Evolutionary conservation across 2,797 vertebrate species (phyloP), one percentile per base, ranked within the genome.

Genomic region (Peromyscus aztecus): DNA sequence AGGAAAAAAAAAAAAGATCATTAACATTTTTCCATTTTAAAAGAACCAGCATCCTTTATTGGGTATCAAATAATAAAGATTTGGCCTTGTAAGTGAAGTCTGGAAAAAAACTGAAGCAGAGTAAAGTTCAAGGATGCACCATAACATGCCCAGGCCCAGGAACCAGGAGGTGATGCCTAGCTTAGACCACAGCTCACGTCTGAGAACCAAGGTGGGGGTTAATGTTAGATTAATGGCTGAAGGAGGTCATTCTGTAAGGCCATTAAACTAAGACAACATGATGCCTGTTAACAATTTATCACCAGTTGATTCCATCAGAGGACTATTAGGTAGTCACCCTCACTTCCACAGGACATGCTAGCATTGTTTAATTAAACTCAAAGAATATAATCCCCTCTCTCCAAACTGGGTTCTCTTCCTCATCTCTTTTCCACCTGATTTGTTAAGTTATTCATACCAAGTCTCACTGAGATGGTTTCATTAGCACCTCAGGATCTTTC

Each of bases 1-100:
- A 98, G 98, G 6, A 21, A 69, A 37, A 40, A 34, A 46, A 46
- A 49, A 52, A 98, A 99, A 97, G 97, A 97, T 97, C 98, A 98
- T 99, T 92, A 99, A 99, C 98, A 98, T 98, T 99, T 99, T 99
- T 97, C 52, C 81, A 97, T 98, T 98, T 98, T 97, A 94, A 98
- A 95, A 94, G 43, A 93, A 59, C 95, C 80, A 98, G 92, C 63
- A 98, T 98, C 98, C 98, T 98, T 98, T 98, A 97, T 94, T 91
- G 96, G 98, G 97, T 98, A 98, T 97, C 75, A 98, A 99, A 99
- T 98, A 99, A 98, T 97, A 98, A 99, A 98, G 98, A 98, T 75
- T 97, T 98, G 98, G 97, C 99, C 98, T 98, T 98, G 24, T 19
- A 96, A 77, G 89, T 46, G 17, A 67, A 92, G 59, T 94, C 9